These are phyloP conservation scores for Sylvilagus floridanus DNA, from an alignment of 2,797 vertebrate genomes.

Conservation along the genomic window DNA sequence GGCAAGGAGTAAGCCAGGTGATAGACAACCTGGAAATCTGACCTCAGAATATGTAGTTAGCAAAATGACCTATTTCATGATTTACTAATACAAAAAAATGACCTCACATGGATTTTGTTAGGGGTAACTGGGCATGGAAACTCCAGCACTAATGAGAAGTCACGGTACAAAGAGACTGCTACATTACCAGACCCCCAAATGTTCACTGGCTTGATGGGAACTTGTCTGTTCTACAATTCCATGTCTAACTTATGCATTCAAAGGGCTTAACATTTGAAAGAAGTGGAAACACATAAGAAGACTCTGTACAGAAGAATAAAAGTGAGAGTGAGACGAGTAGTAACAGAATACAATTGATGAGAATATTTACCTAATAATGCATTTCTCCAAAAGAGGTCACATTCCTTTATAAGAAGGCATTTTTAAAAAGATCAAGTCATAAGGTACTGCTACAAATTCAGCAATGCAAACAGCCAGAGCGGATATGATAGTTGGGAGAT, in stretches of 20 bases:
- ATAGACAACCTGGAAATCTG: background rate
- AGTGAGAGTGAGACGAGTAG: background rate
- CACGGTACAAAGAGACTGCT: background rate
- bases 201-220: background rate
- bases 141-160: too few species aligned
- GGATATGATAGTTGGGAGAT: background rate
- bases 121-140: background rate
- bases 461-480: background rate
- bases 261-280: background rate
- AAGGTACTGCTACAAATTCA: background rate
- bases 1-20: background rate
- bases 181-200: background rate
- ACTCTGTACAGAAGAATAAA: background rate
- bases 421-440: background rate
- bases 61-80: background rate
- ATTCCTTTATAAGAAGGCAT: background rate
- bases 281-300: background rate
- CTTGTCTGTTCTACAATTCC: too few species aligned
- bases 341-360: background rate
- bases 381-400: background rate
- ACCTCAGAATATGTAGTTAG: background rate
- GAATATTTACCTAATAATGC: background rate
- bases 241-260: background rate
- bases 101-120: background rate
- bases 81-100: background rate